Evolutionary conservation across 2,888 invertebrate species (phyloP).

Genomic region (Drosophila quinaria): DNA sequence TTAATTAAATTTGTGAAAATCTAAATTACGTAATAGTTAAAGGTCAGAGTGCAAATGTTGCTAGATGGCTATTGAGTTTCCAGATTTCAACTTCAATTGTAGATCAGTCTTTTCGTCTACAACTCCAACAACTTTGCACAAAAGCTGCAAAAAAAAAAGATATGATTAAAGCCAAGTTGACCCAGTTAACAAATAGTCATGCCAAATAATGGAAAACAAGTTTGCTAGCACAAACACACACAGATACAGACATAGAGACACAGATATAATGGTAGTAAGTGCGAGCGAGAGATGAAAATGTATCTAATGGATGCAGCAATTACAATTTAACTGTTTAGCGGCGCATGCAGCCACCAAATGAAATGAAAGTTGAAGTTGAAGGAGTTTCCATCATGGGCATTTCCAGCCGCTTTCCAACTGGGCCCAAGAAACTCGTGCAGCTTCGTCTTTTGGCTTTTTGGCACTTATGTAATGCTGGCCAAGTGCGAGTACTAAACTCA

Average conservation of each 20-base stretch:
- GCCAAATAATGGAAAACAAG: conserved; percentile 70
- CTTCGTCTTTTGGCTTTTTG: conserved; percentile 53
- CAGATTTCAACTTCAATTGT: not conserved
- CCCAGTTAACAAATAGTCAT: conserved; percentile 72
- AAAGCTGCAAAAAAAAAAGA: conserved; percentile 34
- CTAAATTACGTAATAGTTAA: conserved; percentile 2
- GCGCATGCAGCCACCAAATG: conserved; percentile 41
- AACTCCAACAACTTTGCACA: conserved; percentile 26
- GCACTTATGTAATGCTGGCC: conserved; percentile 54
- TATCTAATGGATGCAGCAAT: conserved; percentile 62
- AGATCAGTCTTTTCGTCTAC: not conserved
- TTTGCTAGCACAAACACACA: conserved; percentile 45
- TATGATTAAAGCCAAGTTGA: conserved; percentile 54
- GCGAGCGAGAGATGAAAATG: conserved; percentile 35
- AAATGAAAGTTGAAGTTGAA: conserved; percentile 30
- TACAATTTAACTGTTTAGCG: conserved; percentile 56
- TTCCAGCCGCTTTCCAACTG: conserved; percentile 21
- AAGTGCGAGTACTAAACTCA: not conserved
- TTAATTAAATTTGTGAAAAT: not conserved
- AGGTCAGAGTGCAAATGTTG: conserved; percentile 11
- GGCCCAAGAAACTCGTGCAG: conserved; percentile 27
- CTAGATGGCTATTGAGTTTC: not conserved
- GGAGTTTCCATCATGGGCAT: conserved; percentile 32
- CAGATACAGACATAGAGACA: conserved; percentile 21
- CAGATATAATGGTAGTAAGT: conserved; percentile 8